Evolutionary conservation across 2,797 vertebrate genomes (phyloP), one percentile per base, ranked within the genome.

Genomic region (Leptodactylus fallax): DNA sequence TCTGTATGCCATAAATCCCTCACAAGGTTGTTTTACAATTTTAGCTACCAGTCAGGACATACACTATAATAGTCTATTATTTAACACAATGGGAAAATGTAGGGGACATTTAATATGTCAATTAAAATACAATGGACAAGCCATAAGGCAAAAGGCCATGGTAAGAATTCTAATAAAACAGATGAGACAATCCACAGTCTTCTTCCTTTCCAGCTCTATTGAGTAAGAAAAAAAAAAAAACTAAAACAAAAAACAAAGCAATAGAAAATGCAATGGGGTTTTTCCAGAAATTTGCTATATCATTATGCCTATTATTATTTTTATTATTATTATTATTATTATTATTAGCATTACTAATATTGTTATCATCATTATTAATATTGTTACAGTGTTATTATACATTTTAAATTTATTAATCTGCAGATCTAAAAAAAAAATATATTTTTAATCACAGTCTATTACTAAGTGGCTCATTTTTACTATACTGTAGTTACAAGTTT

Each of bases 31-130:
- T 27, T 78, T 77, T 78, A 49, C 8, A 82, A 82, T 58, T 86
- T 65, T 78, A 67, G 36, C 21, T 85, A 76, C 23, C 23, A 82
- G 69, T 65, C 51, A 67, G 71, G 49, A 82, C 67, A 53, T 47
- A n/a, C 45, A 85, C 47, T 58, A 85, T 65, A 85, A 77, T 81
- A 56, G 87, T 61, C 83, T 69, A 63, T 88, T 88, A 86, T 89
- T 55, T 78, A 67, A 51, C 72, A 82, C 58, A 89, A 89, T 49
- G 47, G 87, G 69, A 65, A 89, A 67, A 86, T 45, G 21, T 71
- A 86, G 82, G 72, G 79, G 83, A 69, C n/a, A 21, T 77, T 76
- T 25, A 82, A 67, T 71, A 83, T 81, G 84, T 67, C 84, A 86
- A 69, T 82, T 77, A 82, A 86, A 89, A 81, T 83, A 80, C 84